Evolutionary conservation across 2,888 invertebrate species (phyloP).

Genomic region (Criorhina ranunculi): DNA sequence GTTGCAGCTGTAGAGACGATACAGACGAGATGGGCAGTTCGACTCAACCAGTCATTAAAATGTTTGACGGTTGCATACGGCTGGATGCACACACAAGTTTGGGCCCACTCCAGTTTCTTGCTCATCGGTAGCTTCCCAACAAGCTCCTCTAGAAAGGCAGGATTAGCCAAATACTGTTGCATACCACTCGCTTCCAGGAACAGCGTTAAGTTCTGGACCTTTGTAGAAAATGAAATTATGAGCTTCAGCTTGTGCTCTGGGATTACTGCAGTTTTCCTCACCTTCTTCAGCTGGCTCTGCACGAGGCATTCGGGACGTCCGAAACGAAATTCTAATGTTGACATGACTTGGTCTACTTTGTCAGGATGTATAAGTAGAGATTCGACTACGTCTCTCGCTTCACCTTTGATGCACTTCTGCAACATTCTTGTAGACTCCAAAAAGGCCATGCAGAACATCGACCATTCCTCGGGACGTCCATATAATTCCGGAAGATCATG

Average conservation of each 20-base stretch:
- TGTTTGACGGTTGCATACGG: constrained; percentile 21
- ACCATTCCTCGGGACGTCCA: constrained; percentile 69
- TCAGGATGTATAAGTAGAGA: constrained; percentile 62
- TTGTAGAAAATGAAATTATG: constrained; percentile 44
- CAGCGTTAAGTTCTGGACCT: constrained; percentile 6
- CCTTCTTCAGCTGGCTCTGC: constrained; percentile 28
- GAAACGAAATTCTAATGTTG: constrained; percentile 48
- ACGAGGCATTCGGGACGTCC: constrained; percentile 23
- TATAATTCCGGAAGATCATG: constrained; percentile 60
- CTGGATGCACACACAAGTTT: not conserved
- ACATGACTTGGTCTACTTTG: constrained; percentile 50
- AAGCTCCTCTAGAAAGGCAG: constrained; percentile 28
- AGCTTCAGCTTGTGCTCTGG: constrained; percentile 45
- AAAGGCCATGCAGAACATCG: constrained; percentile 63
- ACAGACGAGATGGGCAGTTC: not conserved
- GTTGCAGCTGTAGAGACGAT: not conserved
- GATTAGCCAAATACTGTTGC: too few species aligned
- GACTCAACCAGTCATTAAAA: constrained; percentile 24
- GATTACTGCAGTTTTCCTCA: constrained; percentile 52
- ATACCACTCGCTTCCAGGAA: constrained; percentile 25
- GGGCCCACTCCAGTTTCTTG: constrained; percentile 39
- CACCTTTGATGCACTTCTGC: constrained; percentile 52
- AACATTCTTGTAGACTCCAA: constrained; percentile 53
- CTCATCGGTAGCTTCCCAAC: constrained; percentile 36
- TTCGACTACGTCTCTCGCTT: constrained; percentile 56